phyloP scores from a whole-genome alignment of 1,140 invertebrate genomes.

The Leptestheria dahalacensis region DNA sequence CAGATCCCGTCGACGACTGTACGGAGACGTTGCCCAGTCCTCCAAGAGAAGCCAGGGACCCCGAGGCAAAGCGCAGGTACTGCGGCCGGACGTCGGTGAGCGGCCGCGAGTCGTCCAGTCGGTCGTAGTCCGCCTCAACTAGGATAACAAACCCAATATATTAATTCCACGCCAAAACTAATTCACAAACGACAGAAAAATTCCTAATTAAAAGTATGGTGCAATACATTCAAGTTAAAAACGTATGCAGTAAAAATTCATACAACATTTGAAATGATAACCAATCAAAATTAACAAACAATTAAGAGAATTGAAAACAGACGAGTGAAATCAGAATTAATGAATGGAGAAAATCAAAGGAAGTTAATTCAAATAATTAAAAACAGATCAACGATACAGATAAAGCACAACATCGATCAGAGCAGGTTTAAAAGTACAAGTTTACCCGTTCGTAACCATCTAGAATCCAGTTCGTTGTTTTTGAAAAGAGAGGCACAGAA shows the following conservation, averaged over 20 bases:
- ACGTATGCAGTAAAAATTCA: too few species aligned
- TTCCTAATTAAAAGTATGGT: too few species aligned
- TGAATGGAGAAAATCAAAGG: too few species aligned
- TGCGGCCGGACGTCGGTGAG: slow-evolving; percentile 53
- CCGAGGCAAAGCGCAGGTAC: slow-evolving; percentile 53
- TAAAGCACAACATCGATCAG: too few species aligned
- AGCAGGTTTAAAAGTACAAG: slow-evolving; percentile 18
- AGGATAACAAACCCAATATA: slow-evolving; percentile 21
- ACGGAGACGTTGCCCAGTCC: slow-evolving; percentile 4
- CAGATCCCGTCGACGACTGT: not conserved
- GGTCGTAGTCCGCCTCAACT: slow-evolving; percentile 65
- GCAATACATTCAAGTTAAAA: too few species aligned
- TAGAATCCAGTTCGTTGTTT: slow-evolving; percentile 16
- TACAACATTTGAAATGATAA: too few species aligned
- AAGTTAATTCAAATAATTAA: too few species aligned
- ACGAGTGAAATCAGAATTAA: too few species aligned
- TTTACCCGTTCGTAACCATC: slow-evolving; percentile 16
- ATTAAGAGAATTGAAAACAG: not conserved
- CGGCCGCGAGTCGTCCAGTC: slow-evolving; percentile 66
- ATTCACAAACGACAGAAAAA: too few species aligned
- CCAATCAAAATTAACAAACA: too few species aligned
- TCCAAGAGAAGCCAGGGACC: slow-evolving; percentile 14
- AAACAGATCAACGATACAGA: too few species aligned
- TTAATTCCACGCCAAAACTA: too few species aligned
- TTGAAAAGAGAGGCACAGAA: not conserved